Evolutionary conservation across 2,888 invertebrate species (phyloP).

Genomic region (Phengaris arion): DNA sequence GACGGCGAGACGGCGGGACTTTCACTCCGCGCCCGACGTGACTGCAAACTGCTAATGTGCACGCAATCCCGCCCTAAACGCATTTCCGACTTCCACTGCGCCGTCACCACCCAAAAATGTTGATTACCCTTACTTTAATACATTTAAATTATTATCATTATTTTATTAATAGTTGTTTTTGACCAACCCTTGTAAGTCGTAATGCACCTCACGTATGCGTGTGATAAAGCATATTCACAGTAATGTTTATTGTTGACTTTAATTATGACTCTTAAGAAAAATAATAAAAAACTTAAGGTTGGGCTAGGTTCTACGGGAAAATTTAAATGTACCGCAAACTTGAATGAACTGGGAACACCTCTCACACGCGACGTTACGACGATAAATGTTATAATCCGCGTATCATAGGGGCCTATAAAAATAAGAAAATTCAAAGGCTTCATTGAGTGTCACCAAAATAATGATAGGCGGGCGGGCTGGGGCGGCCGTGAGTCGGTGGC

Average conservation of each 20-base stretch:
- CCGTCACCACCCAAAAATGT: constrained; percentile 19
- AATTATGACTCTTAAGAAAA: no score
- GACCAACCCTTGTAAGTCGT: neutral
- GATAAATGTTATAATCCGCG: neutral
- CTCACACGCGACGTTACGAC: neutral
- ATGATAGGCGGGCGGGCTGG: constrained; percentile 50
- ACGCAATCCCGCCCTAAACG: constrained; percentile 39
- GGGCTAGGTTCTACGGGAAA: neutral
- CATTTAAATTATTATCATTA: neutral
- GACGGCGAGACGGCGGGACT: constrained; percentile 54
- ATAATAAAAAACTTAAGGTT: neutral
- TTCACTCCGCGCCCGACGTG: constrained; percentile 59
- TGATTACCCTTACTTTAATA: neutral
- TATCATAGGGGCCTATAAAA: constrained; percentile 18
- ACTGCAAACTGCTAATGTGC: constrained; percentile 39
- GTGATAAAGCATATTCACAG: neutral
- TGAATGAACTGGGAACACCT: neutral
- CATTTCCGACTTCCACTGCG: neutral
- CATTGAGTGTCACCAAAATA: constrained; percentile 68
- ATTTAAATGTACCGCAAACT: neutral
- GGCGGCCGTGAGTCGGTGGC: constrained; percentile 76
- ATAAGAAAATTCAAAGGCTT: constrained; percentile 45
- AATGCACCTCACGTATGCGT: neutral
- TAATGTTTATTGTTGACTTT: neutral
- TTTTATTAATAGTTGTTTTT: neutral